Evolutionary conservation across 2,888 invertebrate species (phyloP).

Genomic region (Embidobia sp.): DNA sequence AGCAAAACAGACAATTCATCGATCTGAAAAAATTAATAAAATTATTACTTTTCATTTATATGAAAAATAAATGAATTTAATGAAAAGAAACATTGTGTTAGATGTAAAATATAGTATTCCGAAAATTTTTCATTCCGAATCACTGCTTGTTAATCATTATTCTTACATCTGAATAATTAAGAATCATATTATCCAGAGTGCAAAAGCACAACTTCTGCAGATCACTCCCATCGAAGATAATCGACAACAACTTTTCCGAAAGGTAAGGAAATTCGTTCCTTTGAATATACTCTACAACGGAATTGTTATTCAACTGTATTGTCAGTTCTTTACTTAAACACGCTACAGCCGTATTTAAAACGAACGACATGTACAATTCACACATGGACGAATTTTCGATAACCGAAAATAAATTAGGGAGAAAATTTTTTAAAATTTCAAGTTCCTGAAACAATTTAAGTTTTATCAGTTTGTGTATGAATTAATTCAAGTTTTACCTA

Average conservation of each 20-base stretch:
- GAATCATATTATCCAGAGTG: constrained; percentile 60
- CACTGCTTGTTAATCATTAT: too few species aligned
- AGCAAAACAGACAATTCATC: constrained; percentile 66
- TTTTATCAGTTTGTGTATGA: too few species aligned
- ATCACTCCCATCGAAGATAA: constrained; percentile 59
- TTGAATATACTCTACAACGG: constrained; percentile 28
- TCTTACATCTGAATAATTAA: constrained; percentile 63
- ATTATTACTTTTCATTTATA: not conserved
- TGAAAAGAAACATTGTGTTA: too few species aligned
- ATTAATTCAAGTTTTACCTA: too few species aligned
- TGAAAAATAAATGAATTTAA: not conserved
- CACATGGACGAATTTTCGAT: constrained; percentile 12
- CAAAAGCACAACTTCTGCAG: constrained; percentile 63
- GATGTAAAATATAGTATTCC: not conserved
- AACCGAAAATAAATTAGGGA: constrained; percentile 61
- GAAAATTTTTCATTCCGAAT: too few species aligned
- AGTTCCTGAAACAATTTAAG: constrained; percentile 65
- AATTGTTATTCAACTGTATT: constrained; percentile 21
- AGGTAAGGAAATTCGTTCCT: constrained; percentile 65
- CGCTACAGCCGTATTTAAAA: constrained; percentile 67
- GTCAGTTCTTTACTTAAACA: constrained; percentile 65
- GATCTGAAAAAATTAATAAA: constrained; percentile 54
- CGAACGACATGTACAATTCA: constrained; percentile 63
- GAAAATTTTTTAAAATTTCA: constrained; percentile 48
- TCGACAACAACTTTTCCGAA: constrained; percentile 63